A percentile compares a stretch with the other conserved stretches of the same genome.
Conservation (phyloP, 2,113 vertebrate species). For the Ascaphus truei region DNA sequence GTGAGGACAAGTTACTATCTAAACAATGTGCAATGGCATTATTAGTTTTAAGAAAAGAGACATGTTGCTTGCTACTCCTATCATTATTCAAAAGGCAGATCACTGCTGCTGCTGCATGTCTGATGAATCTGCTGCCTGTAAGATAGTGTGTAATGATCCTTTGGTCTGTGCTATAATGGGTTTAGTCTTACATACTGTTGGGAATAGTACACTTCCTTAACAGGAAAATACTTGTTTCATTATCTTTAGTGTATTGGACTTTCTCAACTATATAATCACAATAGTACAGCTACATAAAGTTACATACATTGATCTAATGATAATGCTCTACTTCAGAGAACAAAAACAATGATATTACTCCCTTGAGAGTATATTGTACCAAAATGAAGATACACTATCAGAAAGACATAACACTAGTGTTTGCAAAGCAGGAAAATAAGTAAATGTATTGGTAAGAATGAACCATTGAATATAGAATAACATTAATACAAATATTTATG, state of each 20-base stretch:
- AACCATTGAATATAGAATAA: not conserved
- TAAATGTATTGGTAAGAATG: conserved; percentile 4
- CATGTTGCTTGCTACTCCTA: conserved; percentile 32
- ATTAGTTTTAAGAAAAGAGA: conserved; percentile 30
- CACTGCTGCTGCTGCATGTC: conserved; percentile 32
- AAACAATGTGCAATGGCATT: conserved; percentile 12
- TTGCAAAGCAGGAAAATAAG: conserved; percentile 10
- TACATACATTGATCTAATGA: conserved; percentile 36
- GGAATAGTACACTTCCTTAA: conserved; percentile 37
- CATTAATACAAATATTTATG: not conserved
- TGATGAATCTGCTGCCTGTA: conserved; percentile 36
- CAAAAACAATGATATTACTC: conserved; percentile 38
- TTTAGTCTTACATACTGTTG: conserved; percentile 29
- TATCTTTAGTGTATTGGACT: conserved; percentile 38
- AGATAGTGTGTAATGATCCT: conserved; percentile 38
- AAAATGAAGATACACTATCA: conserved; percentile 28
- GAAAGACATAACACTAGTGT: conserved; percentile 11
- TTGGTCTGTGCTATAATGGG: conserved; percentile 36
- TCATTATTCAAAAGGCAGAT: conserved; percentile 39
- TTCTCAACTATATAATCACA: conserved; percentile 37
- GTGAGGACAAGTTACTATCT: not conserved
- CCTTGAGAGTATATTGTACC: conserved; percentile 28
- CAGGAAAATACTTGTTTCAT: conserved; percentile 38
- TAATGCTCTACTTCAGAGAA: conserved; percentile 36
- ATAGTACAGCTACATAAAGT: conserved; percentile 36